Percentiles rank a stretch among this genome's conserved stretches.
Conservation (phyloP, 2,797 vertebrate genomes). For the Gobionotothen gibberifrons region DNA sequence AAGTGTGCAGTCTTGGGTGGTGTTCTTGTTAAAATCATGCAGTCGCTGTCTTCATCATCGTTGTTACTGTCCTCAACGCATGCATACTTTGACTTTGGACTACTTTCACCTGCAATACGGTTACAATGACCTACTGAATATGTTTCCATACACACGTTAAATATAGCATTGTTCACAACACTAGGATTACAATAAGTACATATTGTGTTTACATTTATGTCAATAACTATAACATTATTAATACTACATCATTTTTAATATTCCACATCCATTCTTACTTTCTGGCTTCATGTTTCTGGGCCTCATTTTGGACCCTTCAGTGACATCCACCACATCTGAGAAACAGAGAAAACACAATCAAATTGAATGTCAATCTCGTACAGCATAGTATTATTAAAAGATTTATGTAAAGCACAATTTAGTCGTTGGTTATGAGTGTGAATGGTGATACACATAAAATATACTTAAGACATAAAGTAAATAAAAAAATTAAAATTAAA, state of each 20-base stretch:
- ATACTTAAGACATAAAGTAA: too few species aligned
- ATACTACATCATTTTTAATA: background rate
- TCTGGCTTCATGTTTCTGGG: accelerated
- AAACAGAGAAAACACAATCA: conserved; percentile 3
- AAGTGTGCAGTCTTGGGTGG: accelerated
- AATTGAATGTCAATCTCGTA: background rate
- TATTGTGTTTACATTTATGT: too few species aligned
- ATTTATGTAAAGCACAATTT: too few species aligned
- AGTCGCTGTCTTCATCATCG: conserved; percentile 1
- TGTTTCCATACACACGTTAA: background rate
- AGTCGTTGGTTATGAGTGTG: too few species aligned
- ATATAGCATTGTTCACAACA: too few species aligned
- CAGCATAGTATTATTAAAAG: background rate
- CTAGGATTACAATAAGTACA: background rate
- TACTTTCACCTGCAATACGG: conserved; percentile 20
- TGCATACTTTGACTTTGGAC: background rate
- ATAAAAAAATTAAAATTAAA: too few species aligned
- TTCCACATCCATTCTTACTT: conserved; percentile 31
- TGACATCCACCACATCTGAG: conserved; percentile 70
- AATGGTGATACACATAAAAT: too few species aligned
- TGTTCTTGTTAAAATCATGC: conserved; percentile 10
- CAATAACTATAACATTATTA: too few species aligned
- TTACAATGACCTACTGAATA: background rate
- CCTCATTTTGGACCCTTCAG: conserved; percentile 2
- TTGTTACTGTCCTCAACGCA: conserved; percentile 31